phyloP scores from a whole-genome alignment of 2,888 invertebrate species.

The Pelosia muscerda region DNA sequence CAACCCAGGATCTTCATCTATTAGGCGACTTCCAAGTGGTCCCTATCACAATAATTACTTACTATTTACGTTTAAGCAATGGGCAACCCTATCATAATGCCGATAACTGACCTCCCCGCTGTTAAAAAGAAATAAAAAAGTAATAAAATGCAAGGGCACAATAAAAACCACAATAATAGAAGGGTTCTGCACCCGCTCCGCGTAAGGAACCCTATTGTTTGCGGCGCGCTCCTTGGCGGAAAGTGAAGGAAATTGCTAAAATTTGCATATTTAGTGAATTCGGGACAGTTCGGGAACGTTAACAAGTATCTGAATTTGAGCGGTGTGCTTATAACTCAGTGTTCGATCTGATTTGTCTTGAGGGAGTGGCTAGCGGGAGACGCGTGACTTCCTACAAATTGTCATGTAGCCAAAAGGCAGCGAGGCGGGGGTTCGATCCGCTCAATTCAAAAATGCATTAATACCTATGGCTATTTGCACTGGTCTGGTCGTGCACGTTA shows the following conservation, averaged over 20 bases:
- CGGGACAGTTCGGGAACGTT: constrained; percentile 14
- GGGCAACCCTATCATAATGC: constrained; percentile 64
- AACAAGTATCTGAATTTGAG: constrained; percentile 15
- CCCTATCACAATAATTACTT: no score
- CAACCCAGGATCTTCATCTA: no score
- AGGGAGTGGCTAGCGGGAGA: neutral
- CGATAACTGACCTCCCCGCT: constrained; percentile 71
- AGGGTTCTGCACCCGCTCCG: constrained; percentile 60
- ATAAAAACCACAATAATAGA: constrained; percentile 71
- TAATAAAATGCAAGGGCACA: constrained; percentile 81
- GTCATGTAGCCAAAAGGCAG: neutral
- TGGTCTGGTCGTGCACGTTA: no score
- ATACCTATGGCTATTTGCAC: no score
- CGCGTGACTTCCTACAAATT: neutral
- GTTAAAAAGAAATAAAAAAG: constrained; percentile 86
- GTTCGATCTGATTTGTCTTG: neutral
- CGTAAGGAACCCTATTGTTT: constrained; percentile 59
- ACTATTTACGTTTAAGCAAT: neutral
- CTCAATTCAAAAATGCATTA: no score
- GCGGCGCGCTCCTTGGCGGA: constrained; percentile 50
- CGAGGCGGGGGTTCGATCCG: no score
- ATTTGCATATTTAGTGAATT: constrained; percentile 43
- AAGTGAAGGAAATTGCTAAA: constrained; percentile 36
- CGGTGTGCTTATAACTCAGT: neutral
- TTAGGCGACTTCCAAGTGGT: no score